Conservation (phyloP, 1,140 invertebrate species). For the Zophobas morio region DNA sequence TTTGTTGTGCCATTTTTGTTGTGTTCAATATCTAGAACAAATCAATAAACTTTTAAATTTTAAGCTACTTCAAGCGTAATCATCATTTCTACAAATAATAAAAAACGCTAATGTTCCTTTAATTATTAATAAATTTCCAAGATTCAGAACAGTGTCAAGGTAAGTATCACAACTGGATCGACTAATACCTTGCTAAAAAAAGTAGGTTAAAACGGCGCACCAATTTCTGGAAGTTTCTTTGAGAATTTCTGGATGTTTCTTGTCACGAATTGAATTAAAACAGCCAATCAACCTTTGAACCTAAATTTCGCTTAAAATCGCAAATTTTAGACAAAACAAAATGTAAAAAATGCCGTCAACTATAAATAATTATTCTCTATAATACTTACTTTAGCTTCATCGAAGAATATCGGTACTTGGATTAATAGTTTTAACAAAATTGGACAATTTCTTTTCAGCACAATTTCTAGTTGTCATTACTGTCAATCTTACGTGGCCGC, state of each 20-base stretch:
- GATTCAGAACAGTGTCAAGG: conserved; percentile 42
- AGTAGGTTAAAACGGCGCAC: conserved; percentile 12
- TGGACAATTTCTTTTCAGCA: conserved; percentile 46
- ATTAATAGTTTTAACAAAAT: conserved; percentile 51
- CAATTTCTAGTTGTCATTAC: conserved; percentile 53
- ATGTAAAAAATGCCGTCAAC: conserved; percentile 26
- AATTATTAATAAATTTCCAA: conserved; percentile 39
- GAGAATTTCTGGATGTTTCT: not conserved
- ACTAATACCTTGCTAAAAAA: not conserved
- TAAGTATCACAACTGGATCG: conserved; percentile 12
- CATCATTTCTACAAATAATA: conserved; percentile 14
- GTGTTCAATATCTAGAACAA: conserved; percentile 47
- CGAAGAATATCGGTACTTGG: conserved; percentile 47
- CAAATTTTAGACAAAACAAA: conserved; percentile 33
- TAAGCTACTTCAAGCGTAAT: not conserved
- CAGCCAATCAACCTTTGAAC: conserved; percentile 46
- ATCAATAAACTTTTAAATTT: conserved; percentile 25
- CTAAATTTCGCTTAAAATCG: not conserved
- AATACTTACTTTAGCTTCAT: conserved; percentile 51
- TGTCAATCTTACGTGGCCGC: conserved; percentile 63
- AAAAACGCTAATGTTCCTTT: conserved; percentile 4
- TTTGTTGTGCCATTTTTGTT: conserved; percentile 52
- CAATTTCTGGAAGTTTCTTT: conserved; percentile 14
- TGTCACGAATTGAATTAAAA: not conserved
- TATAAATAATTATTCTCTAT: conserved; percentile 28